A percentile compares a stretch with the other conserved stretches of the same genome.
Evolutionary conservation across 2,113 vertebrate species (phyloP).

Genomic region (Pristiophorus japonicus): DNA sequence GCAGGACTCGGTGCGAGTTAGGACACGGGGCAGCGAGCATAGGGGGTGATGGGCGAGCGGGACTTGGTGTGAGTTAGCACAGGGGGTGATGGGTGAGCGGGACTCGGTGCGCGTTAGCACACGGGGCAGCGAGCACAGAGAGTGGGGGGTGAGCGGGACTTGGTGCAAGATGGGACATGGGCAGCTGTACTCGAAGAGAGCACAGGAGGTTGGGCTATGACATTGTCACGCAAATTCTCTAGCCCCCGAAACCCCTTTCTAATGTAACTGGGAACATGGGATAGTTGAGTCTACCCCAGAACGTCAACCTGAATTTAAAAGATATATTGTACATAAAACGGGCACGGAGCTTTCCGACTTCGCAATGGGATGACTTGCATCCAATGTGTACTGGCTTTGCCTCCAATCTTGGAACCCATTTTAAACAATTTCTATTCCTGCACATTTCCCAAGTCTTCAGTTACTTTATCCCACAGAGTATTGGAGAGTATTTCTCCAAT

Average conservation of each 20-base stretch:
- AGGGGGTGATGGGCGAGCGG: not conserved
- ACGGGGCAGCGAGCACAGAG: too few relatives aligned
- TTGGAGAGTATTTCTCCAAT: not conserved
- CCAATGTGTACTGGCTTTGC: not conserved
- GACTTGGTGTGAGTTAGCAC: too few relatives aligned
- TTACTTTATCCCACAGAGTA: not conserved
- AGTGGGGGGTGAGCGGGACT: too few relatives aligned
- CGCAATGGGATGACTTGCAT: not conserved
- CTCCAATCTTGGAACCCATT: not conserved
- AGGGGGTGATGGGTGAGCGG: not conserved
- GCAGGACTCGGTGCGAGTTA: too few relatives aligned
- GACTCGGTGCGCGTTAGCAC: too few relatives aligned
- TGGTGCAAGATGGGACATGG: too few relatives aligned
- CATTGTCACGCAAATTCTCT: not conserved
- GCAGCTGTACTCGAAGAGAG: not conserved
- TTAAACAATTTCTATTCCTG: not conserved
- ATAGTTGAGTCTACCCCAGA: not conserved
- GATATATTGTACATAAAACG: not conserved
- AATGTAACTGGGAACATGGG: not conserved
- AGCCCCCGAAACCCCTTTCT: not conserved
- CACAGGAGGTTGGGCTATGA: not conserved
- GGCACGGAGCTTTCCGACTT: not conserved
- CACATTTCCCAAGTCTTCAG: not conserved
- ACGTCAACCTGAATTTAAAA: not conserved
- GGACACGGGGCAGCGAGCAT: not conserved